These are phyloP conservation scores for Calliopum simillimum DNA, from an alignment of 2,888 invertebrate genomes.

Conservation along the genomic window DNA sequence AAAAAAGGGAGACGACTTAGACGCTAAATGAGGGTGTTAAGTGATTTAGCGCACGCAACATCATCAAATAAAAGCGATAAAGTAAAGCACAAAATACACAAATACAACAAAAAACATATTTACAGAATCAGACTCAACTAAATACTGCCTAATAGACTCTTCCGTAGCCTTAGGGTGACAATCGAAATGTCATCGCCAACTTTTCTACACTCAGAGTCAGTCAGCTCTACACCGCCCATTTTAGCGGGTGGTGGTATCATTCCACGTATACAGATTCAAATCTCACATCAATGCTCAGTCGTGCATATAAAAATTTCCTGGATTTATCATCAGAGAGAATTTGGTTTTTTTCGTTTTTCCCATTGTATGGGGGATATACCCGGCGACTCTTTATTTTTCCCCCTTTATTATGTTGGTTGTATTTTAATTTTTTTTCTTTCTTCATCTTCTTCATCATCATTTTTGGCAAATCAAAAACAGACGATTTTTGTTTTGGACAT, in stretches of 20 bases:
- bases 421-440: constrained; percentile 36
- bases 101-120: constrained; percentile 22
- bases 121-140: no score
- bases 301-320: not conserved
- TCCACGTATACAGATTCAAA: constrained; percentile 23
- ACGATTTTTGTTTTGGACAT: constrained; percentile 66
- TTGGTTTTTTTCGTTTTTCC: no score
- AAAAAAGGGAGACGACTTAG: constrained; percentile 31
- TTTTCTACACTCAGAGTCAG: not conserved
- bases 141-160: no score
- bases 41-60: constrained; percentile 47
- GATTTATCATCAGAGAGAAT: no score
- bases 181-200: constrained; percentile 34
- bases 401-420: not conserved
- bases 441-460: constrained; percentile 42
- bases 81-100: not conserved
- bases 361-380: constrained; percentile 24
- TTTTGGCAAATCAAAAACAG: constrained; percentile 67
- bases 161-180: constrained; percentile 33
- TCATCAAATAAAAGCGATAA: constrained; percentile 27
- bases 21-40: constrained; percentile 51
- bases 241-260: not conserved
- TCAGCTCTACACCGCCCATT: constrained; percentile 2
- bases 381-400: constrained; percentile 30
- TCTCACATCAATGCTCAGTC: constrained; percentile 35